Percentiles rank a stretch among this genome's conserved stretches.
phyloP scores from a whole-genome alignment of 2,797 vertebrate genomes.

The Peromyscus melanophrys region DNA sequence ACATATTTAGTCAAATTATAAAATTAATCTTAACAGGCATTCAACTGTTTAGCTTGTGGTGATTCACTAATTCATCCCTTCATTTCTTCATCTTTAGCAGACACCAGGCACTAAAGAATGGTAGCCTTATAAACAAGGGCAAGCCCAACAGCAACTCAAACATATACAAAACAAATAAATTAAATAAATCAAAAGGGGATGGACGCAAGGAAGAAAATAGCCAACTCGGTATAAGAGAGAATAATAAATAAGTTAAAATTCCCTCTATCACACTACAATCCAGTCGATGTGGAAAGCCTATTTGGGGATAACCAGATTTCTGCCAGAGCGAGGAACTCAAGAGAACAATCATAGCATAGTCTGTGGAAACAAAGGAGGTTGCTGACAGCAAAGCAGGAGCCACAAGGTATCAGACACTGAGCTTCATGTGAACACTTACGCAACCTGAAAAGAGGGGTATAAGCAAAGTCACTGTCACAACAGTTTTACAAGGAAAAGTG shows the following conservation, averaged over 20 bases:
- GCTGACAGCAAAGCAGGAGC: background rate
- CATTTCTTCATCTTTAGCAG: background rate
- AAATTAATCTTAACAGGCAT: background rate
- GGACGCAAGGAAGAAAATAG: background rate
- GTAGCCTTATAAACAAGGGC: background rate
- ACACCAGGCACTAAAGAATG: background rate
- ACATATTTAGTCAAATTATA: background rate
- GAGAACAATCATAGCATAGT: background rate
- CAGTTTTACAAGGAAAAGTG: background rate
- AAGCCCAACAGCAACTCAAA: background rate
- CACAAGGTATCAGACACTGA: background rate
- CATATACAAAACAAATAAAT: background rate
- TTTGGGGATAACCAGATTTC: constrained; percentile 16
- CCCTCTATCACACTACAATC: background rate
- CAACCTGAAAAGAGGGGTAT: background rate
- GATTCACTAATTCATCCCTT: background rate
- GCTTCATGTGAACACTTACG: background rate
- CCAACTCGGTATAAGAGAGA: background rate
- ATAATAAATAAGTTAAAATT: background rate
- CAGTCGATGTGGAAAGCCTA: background rate
- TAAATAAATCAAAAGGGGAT: background rate
- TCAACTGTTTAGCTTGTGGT: background rate
- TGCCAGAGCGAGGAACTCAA: background rate
- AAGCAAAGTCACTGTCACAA: background rate
- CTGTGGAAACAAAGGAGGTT: background rate